Evolutionary conservation across 2,113 vertebrate species (phyloP).

Genomic region (Brevimyrus niger): DNA sequence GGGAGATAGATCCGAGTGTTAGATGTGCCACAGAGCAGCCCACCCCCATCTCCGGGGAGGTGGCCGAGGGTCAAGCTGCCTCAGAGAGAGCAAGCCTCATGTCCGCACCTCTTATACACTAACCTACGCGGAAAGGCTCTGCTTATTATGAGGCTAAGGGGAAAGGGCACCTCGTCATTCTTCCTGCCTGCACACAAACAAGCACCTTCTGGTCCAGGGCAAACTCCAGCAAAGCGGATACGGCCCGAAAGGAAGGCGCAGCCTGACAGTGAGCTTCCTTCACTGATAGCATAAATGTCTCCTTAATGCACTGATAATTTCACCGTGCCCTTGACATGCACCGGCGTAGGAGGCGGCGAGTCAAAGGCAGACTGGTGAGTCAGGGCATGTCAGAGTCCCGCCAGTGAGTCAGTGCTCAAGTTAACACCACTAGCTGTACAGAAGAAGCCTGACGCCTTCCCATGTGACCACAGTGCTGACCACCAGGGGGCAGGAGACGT

Average conservation of each 20-base stretch:
- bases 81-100: conserved; percentile 43
- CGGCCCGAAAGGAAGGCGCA: neutral
- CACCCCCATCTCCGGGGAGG: conserved; percentile 61
- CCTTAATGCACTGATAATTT: neutral
- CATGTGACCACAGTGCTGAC: neutral
- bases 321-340: neutral
- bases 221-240: neutral
- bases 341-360: neutral
- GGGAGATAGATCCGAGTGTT: conserved; percentile 73
- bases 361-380: neutral
- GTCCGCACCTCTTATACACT: neutral
- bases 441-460: neutral
- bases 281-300: neutral
- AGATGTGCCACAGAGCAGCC: conserved; percentile 72
- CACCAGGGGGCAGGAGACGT: neutral
- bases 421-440: neutral
- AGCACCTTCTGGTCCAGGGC: neutral
- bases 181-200: neutral
- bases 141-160: neutral
- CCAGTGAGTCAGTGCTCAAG: neutral
- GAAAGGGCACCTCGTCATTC: neutral
- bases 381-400: neutral
- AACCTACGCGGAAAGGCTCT: neutral
- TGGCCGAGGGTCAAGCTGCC: conserved; percentile 52
- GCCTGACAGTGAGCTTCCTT: neutral